Percentiles rank a stretch among this genome's conserved stretches.
These are phyloP conservation scores for Campylorhamphus procurvoides DNA, from an alignment of 2,113 vertebrate species.

Conservation along the genomic window DNA sequence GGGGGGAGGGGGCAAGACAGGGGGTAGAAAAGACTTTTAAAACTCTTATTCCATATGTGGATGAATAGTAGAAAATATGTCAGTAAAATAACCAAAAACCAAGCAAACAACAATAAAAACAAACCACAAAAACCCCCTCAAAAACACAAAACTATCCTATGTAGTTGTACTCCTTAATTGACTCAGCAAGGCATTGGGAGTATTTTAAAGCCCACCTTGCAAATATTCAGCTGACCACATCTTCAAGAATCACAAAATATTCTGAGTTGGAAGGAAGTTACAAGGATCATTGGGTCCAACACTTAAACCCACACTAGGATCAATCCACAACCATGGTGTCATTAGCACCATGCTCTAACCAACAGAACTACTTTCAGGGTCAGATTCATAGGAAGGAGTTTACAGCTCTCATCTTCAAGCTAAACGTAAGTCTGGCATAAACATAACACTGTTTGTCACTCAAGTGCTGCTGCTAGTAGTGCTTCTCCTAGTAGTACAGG, in stretches of 20 bases:
- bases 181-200: not conserved
- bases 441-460: not conserved
- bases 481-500: not conserved
- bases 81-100: not conserved
- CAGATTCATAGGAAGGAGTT: not conserved
- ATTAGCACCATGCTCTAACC: not conserved
- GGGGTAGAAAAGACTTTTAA: not conserved
- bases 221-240: not conserved
- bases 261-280: not conserved
- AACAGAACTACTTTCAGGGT: not conserved
- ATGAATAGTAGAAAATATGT: not conserved
- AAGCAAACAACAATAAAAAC: not conserved
- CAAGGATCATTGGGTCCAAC: not conserved
- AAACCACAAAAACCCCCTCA: not conserved
- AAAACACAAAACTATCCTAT: not conserved
- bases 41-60: not conserved
- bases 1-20: not conserved
- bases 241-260: not conserved
- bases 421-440: not conserved
- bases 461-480: not conserved
- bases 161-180: not conserved
- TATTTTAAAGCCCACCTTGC: not conserved
- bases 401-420: not conserved
- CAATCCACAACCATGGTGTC: not conserved
- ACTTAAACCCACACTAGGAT: not conserved